Conservation (phyloP, 2,113 vertebrate species). For the Tyto alba region DNA sequence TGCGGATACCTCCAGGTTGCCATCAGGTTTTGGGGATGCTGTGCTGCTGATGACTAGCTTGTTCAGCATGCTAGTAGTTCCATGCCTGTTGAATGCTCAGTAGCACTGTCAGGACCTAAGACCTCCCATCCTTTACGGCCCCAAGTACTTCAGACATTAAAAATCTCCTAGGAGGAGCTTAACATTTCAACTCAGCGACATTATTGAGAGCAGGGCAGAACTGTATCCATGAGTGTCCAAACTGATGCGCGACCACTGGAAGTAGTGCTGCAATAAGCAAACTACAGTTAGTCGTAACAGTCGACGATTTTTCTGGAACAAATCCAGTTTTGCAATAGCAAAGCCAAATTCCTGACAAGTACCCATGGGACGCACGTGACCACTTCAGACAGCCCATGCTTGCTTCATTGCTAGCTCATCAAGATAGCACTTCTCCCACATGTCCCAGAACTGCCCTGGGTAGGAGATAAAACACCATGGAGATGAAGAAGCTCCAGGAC, state of each 20-base stretch:
- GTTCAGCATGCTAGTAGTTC: too few species aligned
- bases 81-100: background rate
- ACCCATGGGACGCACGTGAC: accelerated
- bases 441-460: background rate
- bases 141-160: background rate
- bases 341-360: background rate
- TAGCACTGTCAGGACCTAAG: background rate
- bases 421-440: accelerated
- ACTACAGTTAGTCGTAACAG: accelerated
- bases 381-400: accelerated
- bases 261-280: background rate
- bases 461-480: background rate
- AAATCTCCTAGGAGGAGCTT: background rate
- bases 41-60: background rate
- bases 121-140: background rate
- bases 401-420: background rate
- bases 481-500: background rate
- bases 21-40: background rate
- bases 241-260: background rate
- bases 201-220: background rate
- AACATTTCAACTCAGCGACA: background rate
- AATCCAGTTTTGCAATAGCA: background rate
- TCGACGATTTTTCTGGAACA: background rate
- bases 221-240: accelerated
- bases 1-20: background rate